These are phyloP conservation scores for Sitta carolinensis DNA, from an alignment of 2,797 vertebrate species.

Conservation along the genomic window DNA sequence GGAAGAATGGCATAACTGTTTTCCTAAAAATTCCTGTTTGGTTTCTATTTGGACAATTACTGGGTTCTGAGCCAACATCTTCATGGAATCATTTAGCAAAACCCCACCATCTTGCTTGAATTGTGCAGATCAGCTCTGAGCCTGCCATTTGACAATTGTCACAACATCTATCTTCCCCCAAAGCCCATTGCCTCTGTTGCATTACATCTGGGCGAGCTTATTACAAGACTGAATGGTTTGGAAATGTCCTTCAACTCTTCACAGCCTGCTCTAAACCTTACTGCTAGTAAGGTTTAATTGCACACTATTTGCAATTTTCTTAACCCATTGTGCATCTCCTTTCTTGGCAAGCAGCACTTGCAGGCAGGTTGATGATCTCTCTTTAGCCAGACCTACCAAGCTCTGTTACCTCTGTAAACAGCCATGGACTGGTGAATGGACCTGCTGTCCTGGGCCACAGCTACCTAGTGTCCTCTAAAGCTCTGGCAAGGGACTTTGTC, in stretches of 20 bases:
- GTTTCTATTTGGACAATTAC: background rate
- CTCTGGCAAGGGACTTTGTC: background rate
- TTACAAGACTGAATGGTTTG: background rate
- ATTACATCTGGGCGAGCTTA: background rate
- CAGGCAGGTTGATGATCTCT: background rate
- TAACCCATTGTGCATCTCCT: background rate
- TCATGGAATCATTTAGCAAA: background rate
- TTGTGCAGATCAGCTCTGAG: background rate
- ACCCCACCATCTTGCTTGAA: background rate
- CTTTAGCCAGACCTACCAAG: background rate
- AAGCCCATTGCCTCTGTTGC: background rate
- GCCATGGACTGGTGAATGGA: background rate
- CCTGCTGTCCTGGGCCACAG: background rate
- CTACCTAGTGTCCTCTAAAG: background rate
- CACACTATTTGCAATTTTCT: background rate
- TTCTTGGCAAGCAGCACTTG: background rate
- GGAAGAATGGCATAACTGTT: background rate
- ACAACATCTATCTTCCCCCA: fast-evolving
- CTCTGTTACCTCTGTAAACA: background rate
- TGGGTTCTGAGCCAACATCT: background rate
- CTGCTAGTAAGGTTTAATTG: background rate
- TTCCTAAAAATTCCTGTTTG: background rate
- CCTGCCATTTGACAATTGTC: background rate
- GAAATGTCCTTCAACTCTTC: background rate
- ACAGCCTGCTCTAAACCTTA: background rate